These are phyloP conservation scores for Enoplolaimus lenunculus DNA, from an alignment of 2,888 invertebrate genomes.

Conservation along the genomic window DNA sequence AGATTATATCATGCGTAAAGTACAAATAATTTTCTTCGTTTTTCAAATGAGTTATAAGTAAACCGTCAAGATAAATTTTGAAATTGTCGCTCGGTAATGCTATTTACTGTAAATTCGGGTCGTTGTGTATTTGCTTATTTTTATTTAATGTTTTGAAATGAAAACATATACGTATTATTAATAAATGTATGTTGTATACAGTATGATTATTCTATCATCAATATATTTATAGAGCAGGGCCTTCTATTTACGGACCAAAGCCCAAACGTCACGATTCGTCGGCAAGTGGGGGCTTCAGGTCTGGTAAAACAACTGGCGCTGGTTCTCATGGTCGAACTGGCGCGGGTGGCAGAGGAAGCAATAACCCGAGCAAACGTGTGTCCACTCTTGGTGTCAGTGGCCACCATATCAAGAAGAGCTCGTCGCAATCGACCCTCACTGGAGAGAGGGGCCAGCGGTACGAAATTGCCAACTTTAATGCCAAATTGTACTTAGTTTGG, in stretches of 20 bases:
- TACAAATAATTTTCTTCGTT: not conserved
- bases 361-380: not conserved
- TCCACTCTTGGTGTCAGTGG: not conserved
- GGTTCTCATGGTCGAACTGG: not conserved
- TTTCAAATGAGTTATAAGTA: not conserved
- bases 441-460: not conserved
- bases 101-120: no score
- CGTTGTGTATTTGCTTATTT: not conserved
- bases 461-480: no score
- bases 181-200: not conserved
- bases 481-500: no score
- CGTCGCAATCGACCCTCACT: constrained; percentile 8
- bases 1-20: not conserved
- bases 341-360: no score
- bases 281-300: not conserved
- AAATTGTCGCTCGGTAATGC: not conserved
- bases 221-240: not conserved
- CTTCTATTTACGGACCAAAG: not conserved
- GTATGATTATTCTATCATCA: no score
- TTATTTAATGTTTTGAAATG: not conserved
- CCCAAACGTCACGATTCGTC: not conserved
- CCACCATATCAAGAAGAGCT: constrained; percentile 15
- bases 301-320: not conserved
- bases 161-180: not conserved
- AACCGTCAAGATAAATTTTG: not conserved